Conservation (phyloP, 2,888 invertebrate species). For the Dolichopus griseipennis region DNA sequence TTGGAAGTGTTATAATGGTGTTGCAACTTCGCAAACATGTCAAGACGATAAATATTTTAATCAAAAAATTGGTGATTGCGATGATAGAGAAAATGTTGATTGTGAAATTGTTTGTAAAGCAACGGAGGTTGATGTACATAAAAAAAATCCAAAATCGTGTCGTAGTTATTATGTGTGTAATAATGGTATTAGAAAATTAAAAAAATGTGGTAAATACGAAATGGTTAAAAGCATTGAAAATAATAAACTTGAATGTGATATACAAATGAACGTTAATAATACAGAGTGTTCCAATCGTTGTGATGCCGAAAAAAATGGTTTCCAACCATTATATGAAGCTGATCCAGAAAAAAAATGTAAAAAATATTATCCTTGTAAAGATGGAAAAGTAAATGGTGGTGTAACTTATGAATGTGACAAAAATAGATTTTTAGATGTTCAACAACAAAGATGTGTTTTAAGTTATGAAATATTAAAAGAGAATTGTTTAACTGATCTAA, state of each 20-base stretch:
- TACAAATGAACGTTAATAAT: not conserved
- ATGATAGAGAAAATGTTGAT: not conserved
- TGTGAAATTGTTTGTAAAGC: not conserved
- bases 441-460: not conserved
- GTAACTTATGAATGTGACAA: not conserved
- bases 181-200: not conserved
- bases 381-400: not conserved
- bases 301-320: not conserved
- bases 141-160: not conserved
- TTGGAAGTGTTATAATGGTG: not conserved
- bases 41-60: not conserved
- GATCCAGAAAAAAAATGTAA: not conserved
- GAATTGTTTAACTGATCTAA: too few species aligned
- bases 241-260: not conserved
- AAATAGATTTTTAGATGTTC: not conserved
- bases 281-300: not conserved
- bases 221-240: not conserved
- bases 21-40: not conserved
- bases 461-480: too few species aligned
- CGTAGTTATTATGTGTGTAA: not conserved
- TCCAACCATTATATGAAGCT: not conserved
- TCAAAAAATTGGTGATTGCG: not conserved
- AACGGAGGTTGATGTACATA: not conserved
- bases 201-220: not conserved
- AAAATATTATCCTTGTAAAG: not conserved